Evolutionary conservation across 2,888 invertebrate genomes (phyloP), one percentile per base, ranked within the genome.

Genomic region (Mesorhabditis sp.): DNA sequence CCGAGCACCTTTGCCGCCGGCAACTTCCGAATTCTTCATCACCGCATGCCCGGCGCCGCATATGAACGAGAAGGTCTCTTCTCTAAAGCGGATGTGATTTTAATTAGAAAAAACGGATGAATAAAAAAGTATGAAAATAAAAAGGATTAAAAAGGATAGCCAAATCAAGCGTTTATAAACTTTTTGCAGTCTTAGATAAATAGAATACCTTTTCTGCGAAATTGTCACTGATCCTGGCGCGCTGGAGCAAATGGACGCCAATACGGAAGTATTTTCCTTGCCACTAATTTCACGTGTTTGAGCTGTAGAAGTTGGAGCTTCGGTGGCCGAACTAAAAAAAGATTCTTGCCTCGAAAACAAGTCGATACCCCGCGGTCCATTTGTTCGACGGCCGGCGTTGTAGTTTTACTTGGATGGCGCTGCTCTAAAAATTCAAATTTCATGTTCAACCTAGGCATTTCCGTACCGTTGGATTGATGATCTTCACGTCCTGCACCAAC

Each of bases 391-490:
- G 62, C 15, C 43, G 58, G 15, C 71, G 68, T 0, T 42, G 45
- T 13, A 62, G 15, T 62, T 62, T 62, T 7, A 62, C 63, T 62
- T 62, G n/a, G 6, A 62, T 7, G 15, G 63, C 10, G 63, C 15
- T 62, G 6, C 15, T 62, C 63, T 62, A 62, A 13, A 62, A 7
- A 28, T n/a, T n/a, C 41, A 62, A 62, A 5, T n/a, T 65, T 5
- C 7, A 28, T 28, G 4, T 45, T 5, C 13, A 44, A 10, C 28
- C 0, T 43, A 4, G 15, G 65, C 41, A 65, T 45, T 13, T 50
- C 63, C 72, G 41, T 43, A 82, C 82, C 41, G 82, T 77, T 66
- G 82, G 82, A 75, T 83, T 83, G 3, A 74, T 73, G 28, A 83
- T 68, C 45, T 76, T 74, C 13, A 83, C 70, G 5, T 80, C 77